These are phyloP conservation scores for Todiramphus saurophagus DNA, from an alignment of 2,113 vertebrate genomes.

Conservation along the genomic window DNA sequence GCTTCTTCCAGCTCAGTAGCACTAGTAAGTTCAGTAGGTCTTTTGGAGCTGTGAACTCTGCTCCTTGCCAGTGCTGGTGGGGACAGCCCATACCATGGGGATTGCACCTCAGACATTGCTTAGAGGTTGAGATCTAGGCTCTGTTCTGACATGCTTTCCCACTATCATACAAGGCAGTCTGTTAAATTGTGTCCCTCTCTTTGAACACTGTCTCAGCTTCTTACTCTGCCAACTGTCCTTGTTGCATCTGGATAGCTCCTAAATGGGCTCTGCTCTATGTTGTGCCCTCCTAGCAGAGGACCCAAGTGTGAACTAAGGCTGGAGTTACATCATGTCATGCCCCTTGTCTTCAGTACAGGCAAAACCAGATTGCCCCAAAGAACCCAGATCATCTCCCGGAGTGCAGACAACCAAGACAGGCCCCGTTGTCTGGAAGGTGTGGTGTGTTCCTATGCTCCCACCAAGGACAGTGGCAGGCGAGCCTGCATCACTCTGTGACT, in stretches of 20 bases:
- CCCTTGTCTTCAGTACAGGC: background rate
- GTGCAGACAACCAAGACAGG: background rate
- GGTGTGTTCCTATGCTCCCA: background rate
- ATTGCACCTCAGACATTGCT: background rate
- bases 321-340: fast-evolving
- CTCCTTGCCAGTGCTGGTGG: background rate
- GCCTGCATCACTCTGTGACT: background rate
- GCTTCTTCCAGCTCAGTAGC: background rate
- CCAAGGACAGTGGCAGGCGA: background rate
- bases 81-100: background rate
- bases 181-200: background rate
- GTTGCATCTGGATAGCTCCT: background rate
- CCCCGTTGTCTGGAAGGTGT: background rate
- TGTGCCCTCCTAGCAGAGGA: background rate
- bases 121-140: background rate
- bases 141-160: fast-evolving
- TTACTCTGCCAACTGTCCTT: background rate
- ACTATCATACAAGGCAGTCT: fast-evolving
- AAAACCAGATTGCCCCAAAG: background rate
- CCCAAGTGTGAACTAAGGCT: background rate
- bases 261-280: background rate
- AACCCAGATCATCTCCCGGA: background rate
- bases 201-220: background rate
- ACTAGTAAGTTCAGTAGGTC: background rate
- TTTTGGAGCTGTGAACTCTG: background rate